Conservation (phyloP, 2,888 invertebrate species). For the Auanema sp. region DNA sequence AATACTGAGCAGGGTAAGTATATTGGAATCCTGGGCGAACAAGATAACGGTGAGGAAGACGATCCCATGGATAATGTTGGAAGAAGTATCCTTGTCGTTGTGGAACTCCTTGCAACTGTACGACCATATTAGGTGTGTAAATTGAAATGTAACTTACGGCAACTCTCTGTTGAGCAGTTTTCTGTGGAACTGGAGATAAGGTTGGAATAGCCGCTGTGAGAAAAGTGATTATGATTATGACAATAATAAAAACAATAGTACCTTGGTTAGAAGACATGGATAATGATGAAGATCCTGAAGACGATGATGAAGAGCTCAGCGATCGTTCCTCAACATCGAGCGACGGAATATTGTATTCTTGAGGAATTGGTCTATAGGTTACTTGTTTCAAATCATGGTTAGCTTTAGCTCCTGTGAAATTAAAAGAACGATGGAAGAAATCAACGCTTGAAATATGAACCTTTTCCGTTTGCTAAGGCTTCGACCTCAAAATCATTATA, state of each 20-base stretch:
- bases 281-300: too few relatives aligned
- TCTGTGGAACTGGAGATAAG: too few relatives aligned
- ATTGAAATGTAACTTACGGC: too few relatives aligned
- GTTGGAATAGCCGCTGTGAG: too few relatives aligned
- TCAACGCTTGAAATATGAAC: not conserved
- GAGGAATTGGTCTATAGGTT: slow-evolving; percentile 33
- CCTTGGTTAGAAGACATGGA: too few relatives aligned
- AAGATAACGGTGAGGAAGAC: slow-evolving; percentile 35
- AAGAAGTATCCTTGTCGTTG: slow-evolving; percentile 36
- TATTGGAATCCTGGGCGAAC: slow-evolving; percentile 40
- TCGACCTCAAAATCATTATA: slow-evolving; percentile 16
- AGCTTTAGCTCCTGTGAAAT: slow-evolving; percentile 15
- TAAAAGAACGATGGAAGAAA: too few relatives aligned
- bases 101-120: not conserved
- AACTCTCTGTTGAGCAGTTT: too few relatives aligned
- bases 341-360: slow-evolving; percentile 31
- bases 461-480: slow-evolving; percentile 6
- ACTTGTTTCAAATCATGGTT: slow-evolving; percentile 31
- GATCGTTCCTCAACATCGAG: not conserved
- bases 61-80: slow-evolving; percentile 46
- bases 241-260: too few relatives aligned
- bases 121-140: too few relatives aligned
- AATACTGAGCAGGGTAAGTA: slow-evolving; percentile 34
- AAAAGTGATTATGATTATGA: too few relatives aligned
- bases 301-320: not conserved